Evolutionary conservation across 2,888 invertebrate species (phyloP).

Genomic region (Drosophila histrio): DNA sequence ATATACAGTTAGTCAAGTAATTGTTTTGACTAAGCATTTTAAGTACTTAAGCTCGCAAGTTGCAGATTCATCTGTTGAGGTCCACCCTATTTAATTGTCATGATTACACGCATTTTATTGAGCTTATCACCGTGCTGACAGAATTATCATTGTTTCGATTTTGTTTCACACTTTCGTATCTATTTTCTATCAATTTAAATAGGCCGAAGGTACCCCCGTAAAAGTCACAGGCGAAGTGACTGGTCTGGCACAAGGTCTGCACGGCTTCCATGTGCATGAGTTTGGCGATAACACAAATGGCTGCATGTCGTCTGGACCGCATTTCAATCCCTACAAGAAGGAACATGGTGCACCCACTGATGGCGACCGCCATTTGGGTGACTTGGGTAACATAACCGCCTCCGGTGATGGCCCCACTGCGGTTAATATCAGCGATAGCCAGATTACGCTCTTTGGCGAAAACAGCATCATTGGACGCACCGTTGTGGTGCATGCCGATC

Average conservation of each 20-base stretch:
- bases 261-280: conserved; percentile 95
- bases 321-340: conserved; percentile 93
- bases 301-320: conserved; percentile 97
- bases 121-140: conserved; percentile 30
- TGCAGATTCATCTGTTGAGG: background rate
- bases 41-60: background rate
- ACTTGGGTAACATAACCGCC: conserved; percentile 93
- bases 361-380: conserved; percentile 92
- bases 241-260: conserved; percentile 90
- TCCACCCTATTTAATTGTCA: conserved; percentile 7
- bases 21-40: too few species aligned
- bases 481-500: conserved; percentile 95
- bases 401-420: conserved; percentile 87
- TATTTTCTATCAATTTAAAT: background rate
- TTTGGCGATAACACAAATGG: conserved; percentile 98
- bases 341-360: conserved; percentile 94
- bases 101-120: conserved; percentile 19
- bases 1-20: too few species aligned
- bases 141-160: conserved; percentile 13
- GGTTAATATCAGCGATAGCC: conserved; percentile 87
- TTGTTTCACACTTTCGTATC: conserved; percentile 8
- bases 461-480: conserved; percentile 93
- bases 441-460: conserved; percentile 88
- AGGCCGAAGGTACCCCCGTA: conserved; percentile 88
- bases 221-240: conserved; percentile 92